phyloP scores from a whole-genome alignment of 2,797 vertebrate genomes.

The Microcaecilia unicolor region DNA sequence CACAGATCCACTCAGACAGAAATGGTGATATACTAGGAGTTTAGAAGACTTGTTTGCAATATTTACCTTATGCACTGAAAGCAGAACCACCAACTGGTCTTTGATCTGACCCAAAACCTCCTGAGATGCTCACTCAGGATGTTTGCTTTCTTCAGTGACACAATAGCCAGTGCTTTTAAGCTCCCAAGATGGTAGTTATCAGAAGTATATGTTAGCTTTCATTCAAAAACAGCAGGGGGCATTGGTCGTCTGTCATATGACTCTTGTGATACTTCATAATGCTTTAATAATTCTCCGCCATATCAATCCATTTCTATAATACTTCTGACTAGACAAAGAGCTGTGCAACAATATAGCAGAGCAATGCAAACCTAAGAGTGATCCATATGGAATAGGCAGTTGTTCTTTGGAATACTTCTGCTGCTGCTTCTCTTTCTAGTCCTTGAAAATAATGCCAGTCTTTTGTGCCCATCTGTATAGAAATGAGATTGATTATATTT shows the following conservation, averaged over 20 bases:
- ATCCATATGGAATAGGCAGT: too few relatives aligned
- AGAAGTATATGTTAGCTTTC: rapidly evolving
- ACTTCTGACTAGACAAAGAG: not conserved
- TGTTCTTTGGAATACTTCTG: too few relatives aligned
- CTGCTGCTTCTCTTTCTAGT: not conserved
- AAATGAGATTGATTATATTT: too few relatives aligned
- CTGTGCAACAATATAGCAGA: too few relatives aligned
- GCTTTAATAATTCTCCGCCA: not conserved
- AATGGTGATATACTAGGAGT: too few relatives aligned
- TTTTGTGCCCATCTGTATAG: not conserved
- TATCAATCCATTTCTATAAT: not conserved
- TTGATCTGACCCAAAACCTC: not conserved
- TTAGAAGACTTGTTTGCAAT: too few relatives aligned
- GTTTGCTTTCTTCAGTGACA: not conserved
- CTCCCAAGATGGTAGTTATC: not conserved
- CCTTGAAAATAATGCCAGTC: not conserved
- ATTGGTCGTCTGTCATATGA: not conserved
- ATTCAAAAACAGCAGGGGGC: not conserved
- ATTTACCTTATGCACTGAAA: too few relatives aligned
- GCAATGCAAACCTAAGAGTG: not conserved
- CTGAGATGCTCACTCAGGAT: not conserved
- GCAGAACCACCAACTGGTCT: not conserved
- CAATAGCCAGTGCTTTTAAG: not conserved
- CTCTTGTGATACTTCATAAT: not conserved
- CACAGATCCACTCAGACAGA: too few relatives aligned